phyloP scores from a whole-genome alignment of 2,888 invertebrate species.

The Cosmia pyralina region DNA sequence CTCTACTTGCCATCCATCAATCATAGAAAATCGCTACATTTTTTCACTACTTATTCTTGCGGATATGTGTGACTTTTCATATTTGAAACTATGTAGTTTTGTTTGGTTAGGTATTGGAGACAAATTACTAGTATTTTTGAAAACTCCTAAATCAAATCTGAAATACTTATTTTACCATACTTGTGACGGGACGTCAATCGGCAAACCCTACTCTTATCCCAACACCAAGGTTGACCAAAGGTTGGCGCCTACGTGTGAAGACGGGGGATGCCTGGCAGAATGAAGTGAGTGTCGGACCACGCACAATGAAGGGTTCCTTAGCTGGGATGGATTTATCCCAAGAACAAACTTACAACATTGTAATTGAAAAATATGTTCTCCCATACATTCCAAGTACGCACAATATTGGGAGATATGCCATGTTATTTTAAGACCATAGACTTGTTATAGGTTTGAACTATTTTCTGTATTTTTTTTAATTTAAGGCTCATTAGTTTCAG shows the following conservation, averaged over 20 bases:
- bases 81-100: background rate
- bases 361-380: no score
- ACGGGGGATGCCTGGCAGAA: background rate
- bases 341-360: no score
- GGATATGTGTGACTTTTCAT: conserved; percentile 5
- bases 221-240: background rate
- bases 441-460: no score
- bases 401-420: no score
- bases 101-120: background rate
- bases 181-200: background rate
- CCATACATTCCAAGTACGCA: no score
- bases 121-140: background rate
- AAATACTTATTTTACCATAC: background rate
- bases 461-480: no score
- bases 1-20: conserved; percentile 38
- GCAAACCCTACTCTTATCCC: background rate
- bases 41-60: conserved; percentile 11
- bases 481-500: no score
- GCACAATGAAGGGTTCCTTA: no score
- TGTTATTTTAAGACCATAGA: no score
- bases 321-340: no score
- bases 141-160: background rate
- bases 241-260: background rate
- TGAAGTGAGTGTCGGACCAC: no score
- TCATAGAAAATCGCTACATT: conserved; percentile 37